A percentile compares a stretch with the other conserved stretches of the same genome.
phyloP scores from a whole-genome alignment of 2,113 vertebrate species.

The Alectura lathami region DNA sequence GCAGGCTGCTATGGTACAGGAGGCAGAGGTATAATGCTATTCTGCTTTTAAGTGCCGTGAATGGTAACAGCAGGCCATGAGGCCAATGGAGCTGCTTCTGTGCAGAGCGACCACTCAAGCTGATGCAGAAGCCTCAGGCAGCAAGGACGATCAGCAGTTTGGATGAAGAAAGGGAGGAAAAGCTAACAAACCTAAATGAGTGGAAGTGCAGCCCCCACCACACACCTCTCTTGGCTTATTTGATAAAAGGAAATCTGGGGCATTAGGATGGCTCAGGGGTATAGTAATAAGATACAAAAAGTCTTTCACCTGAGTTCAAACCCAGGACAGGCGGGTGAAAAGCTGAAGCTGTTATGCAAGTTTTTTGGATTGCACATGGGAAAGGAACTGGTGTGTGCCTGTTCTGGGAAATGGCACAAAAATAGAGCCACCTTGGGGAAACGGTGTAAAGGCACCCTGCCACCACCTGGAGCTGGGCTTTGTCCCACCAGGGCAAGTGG shows the following conservation, averaged over 20 bases:
- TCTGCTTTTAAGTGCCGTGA: conserved; percentile 57
- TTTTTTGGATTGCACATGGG: not conserved
- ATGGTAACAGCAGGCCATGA: conserved; percentile 61
- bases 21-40: conserved; percentile 47
- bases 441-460: not conserved
- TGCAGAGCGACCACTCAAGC: not conserved
- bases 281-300: not conserved
- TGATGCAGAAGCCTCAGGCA: not conserved
- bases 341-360: not conserved
- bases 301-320: conserved; percentile 36
- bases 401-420: not conserved
- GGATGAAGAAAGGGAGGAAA: not conserved
- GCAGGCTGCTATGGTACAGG: conserved; percentile 52
- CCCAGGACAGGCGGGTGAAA: not conserved
- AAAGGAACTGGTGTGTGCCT: not conserved
- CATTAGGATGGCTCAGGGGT: not conserved
- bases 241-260: not conserved
- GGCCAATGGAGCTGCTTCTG: conserved; percentile 6
- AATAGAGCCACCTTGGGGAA: not conserved
- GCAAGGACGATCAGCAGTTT: not conserved
- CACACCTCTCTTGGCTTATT: not conserved
- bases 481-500: not conserved
- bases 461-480: not conserved
- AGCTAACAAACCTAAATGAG: not conserved
- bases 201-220: not conserved